These are phyloP conservation scores for Petrocephalus microphthalmus DNA, from an alignment of 2,113 vertebrate genomes.

Conservation along the genomic window DNA sequence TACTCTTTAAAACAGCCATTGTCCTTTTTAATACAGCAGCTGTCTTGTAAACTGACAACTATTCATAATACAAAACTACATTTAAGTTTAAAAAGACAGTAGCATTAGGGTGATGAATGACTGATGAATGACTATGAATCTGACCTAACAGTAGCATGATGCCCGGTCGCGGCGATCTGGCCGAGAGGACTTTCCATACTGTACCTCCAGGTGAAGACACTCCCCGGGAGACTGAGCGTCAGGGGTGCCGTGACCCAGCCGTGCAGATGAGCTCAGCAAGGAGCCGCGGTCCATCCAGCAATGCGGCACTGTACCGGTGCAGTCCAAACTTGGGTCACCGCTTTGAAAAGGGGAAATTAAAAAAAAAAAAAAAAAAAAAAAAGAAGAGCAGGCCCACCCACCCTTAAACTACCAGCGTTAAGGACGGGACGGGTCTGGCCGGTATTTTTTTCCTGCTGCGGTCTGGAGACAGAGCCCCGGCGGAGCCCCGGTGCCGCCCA, in stretches of 20 bases:
- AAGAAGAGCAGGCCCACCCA: constrained; percentile 44
- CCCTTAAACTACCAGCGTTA: constrained; percentile 37
- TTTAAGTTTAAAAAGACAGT: neutral
- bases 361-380: constrained; percentile 40
- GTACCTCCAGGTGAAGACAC: constrained; percentile 53
- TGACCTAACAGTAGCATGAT: constrained; percentile 16
- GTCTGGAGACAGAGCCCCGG: constrained; percentile 43
- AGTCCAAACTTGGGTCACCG: constrained; percentile 24
- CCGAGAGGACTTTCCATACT: constrained; percentile 36
- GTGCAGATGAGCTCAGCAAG: constrained; percentile 32
- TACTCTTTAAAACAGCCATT: neutral
- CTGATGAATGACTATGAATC: neutral
- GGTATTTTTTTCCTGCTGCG: constrained; percentile 43
- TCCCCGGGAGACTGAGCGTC: constrained; percentile 39
- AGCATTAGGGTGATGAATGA: neutral
- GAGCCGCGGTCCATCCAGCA: constrained; percentile 23
- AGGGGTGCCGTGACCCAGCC: constrained; percentile 35
- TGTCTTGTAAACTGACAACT: neutral
- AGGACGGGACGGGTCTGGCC: constrained; percentile 43
- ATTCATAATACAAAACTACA: neutral
- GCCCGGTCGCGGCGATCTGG: constrained; percentile 13
- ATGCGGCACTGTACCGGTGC: neutral
- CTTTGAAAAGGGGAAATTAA: constrained; percentile 38
- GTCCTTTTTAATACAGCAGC: neutral
- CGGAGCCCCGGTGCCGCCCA: constrained; percentile 27